Conservation (phyloP, 2,113 vertebrate species). For the Phylloscopus whistleri region DNA sequence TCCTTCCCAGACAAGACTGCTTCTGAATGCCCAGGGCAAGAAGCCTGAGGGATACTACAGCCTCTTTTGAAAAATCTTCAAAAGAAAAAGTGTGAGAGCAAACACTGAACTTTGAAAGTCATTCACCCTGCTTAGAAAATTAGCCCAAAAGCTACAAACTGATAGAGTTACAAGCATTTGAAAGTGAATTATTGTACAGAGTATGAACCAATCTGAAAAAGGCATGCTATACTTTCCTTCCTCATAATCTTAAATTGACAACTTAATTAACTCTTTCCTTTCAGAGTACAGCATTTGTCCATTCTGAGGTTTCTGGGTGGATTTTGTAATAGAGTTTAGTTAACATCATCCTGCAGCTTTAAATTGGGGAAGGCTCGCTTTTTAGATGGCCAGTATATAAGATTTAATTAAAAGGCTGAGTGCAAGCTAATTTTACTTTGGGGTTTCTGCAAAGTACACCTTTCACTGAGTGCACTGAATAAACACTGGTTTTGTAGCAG, state of each 20-base stretch:
- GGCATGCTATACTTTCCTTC: neutral
- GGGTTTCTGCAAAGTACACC: neutral
- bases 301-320: neutral
- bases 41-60: neutral
- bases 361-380: neutral
- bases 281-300: neutral
- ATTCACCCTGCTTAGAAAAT: neutral
- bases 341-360: neutral
- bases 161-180: neutral
- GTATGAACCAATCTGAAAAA: neutral
- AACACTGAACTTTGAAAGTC: neutral
- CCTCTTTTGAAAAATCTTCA: neutral
- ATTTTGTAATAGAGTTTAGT: neutral
- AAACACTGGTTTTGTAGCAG: neutral
- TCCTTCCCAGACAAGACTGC: neutral
- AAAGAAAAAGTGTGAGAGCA: neutral
- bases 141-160: neutral
- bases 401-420: neutral
- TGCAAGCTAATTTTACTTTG: neutral
- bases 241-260: neutral
- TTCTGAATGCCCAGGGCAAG: neutral
- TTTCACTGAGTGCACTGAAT: slow-evolving; percentile 9
- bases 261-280: neutral
- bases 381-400: neutral
- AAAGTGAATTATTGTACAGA: neutral